Conservation (phyloP, 2,797 vertebrate genomes). For the Echiichthys vipera region DNA sequence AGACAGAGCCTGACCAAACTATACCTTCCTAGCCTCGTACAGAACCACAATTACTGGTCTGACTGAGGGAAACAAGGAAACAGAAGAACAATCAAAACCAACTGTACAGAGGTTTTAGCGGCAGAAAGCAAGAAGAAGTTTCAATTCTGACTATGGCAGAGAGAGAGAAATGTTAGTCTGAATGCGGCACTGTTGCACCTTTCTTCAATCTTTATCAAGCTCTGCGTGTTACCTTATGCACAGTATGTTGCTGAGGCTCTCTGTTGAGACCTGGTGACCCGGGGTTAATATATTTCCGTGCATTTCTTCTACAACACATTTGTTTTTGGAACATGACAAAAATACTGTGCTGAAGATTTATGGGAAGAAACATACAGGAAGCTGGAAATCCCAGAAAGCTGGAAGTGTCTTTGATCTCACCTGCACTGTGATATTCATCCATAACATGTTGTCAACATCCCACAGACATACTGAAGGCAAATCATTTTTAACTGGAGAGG, state of each 20-base stretch:
- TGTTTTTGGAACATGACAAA: neutral
- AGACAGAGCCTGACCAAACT: conserved; percentile 40
- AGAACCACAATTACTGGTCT: conserved; percentile 35
- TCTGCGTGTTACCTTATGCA: neutral
- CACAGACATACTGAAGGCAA: conserved; percentile 48
- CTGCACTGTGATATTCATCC: conserved; percentile 45
- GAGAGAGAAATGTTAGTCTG: conserved; percentile 4
- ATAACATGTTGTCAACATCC: conserved; percentile 48
- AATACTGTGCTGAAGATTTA: conserved; percentile 38
- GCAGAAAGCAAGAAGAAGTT: conserved; percentile 3
- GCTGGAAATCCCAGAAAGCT: conserved; percentile 60
- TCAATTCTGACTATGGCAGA: conserved; percentile 22
- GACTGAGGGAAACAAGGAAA: conserved; percentile 20
- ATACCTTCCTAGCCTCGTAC: conserved; percentile 20
- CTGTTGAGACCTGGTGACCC: neutral
- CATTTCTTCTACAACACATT: neutral
- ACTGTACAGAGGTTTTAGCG: neutral
- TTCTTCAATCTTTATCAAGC: conserved; percentile 20
- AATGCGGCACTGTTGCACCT: conserved; percentile 2
- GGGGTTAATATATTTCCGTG: neutral
- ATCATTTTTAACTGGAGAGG: conserved; percentile 33
- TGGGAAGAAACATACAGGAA: conserved; percentile 32
- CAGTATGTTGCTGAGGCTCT: neutral
- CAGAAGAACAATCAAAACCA: neutral
- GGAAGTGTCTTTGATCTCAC: conserved; percentile 51